Conservation (phyloP, 2,113 vertebrate species). For the Trachemys scripta region DNA sequence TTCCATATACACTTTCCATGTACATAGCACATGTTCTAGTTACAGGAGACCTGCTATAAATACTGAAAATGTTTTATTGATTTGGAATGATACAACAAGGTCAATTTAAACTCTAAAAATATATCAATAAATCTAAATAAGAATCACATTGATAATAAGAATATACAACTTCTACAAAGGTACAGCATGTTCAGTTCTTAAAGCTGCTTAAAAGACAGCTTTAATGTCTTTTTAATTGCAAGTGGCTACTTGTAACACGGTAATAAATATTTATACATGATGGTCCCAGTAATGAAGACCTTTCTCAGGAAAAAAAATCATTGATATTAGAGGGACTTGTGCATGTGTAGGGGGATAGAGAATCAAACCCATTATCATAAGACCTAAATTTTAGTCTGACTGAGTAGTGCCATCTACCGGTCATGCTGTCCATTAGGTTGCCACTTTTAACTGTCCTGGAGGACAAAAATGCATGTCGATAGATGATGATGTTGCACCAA, state of each 20-base stretch:
- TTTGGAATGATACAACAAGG: neutral
- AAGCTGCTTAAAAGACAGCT: neutral
- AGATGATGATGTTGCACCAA: neutral
- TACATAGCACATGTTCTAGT: neutral
- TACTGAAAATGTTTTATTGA: neutral
- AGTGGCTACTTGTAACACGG: neutral
- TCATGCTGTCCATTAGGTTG: neutral
- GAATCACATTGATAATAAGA: neutral
- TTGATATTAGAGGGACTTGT: neutral
- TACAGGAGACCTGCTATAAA: neutral
- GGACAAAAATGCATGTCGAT: neutral
- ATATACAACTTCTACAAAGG: neutral
- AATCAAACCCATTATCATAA: neutral
- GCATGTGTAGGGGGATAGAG: neutral
- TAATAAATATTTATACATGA: neutral
- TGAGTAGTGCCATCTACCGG: neutral
- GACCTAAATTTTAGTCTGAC: neutral
- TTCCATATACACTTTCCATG: neutral
- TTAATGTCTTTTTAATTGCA: neutral
- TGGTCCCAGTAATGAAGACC: neutral
- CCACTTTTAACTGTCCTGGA: neutral
- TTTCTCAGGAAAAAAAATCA: rapidly evolving
- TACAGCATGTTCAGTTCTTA: rapidly evolving
- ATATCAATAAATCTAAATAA: neutral
- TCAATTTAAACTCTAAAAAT: neutral